These are phyloP conservation scores for Marmota monax DNA, from an alignment of 2,113 vertebrate genomes.

Conservation along the genomic window DNA sequence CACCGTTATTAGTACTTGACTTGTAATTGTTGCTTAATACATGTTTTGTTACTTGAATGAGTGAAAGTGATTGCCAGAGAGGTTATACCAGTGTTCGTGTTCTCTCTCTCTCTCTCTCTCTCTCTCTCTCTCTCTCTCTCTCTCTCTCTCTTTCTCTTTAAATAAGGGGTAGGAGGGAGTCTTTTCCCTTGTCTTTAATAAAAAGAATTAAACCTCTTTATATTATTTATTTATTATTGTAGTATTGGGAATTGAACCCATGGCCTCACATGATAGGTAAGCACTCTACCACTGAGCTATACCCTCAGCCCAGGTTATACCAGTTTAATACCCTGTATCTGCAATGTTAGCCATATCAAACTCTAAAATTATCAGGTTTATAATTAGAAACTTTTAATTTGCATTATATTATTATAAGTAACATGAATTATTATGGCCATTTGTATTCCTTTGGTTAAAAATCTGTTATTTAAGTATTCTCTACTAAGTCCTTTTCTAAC, in stretches of 20 bases:
- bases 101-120: too few species aligned
- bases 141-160: too few species aligned
- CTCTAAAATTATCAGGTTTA: conserved; percentile 10
- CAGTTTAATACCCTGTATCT: not conserved
- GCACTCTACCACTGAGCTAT: not conserved
- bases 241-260: not conserved
- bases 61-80: not conserved
- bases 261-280: not conserved
- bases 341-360: not conserved
- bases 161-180: too few species aligned
- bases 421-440: not conserved
- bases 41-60: not conserved
- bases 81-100: not conserved
- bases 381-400: not conserved
- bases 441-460: not conserved
- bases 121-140: too few species aligned
- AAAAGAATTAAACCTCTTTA: too few species aligned
- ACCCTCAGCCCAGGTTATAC: not conserved
- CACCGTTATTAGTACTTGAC: not conserved
- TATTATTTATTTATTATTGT: too few species aligned
- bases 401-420: not conserved
- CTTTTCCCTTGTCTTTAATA: too few species aligned
- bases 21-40: not conserved
- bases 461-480: not conserved
- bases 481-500: not conserved